Conservation (phyloP, 2,113 vertebrate species). For the Tachysurus vachellii region DNA sequence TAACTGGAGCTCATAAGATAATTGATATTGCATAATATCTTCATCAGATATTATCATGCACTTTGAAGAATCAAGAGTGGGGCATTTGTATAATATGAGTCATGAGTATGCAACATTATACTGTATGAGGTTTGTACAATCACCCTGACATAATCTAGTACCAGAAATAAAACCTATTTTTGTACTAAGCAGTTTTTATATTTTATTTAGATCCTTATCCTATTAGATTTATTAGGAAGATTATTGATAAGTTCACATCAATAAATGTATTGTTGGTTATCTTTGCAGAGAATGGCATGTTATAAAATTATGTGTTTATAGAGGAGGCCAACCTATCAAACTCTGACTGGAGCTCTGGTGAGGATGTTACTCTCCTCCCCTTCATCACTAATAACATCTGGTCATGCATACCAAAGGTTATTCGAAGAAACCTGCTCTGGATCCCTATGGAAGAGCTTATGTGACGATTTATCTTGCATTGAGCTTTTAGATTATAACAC, state of each 20-base stretch:
- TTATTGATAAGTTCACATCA: background rate
- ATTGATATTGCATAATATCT: background rate
- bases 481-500: no score
- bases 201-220: background rate
- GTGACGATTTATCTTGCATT: no score
- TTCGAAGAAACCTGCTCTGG: no score
- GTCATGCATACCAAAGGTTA: no score
- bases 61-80: background rate
- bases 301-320: background rate
- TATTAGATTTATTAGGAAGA: background rate
- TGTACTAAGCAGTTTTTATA: background rate
- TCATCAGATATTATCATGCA: background rate
- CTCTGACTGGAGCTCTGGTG: no score
- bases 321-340: no score
- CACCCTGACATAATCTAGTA: background rate
- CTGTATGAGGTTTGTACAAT: background rate
- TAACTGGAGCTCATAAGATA: background rate
- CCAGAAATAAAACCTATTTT: background rate
- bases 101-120: background rate
- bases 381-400: no score
- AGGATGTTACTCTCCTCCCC: no score
- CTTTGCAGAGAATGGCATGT: background rate
- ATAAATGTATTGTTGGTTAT: background rate
- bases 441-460: no score
- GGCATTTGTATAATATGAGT: background rate